Conservation (phyloP, 1,140 invertebrate species). For the Magallana gigas region DNA sequence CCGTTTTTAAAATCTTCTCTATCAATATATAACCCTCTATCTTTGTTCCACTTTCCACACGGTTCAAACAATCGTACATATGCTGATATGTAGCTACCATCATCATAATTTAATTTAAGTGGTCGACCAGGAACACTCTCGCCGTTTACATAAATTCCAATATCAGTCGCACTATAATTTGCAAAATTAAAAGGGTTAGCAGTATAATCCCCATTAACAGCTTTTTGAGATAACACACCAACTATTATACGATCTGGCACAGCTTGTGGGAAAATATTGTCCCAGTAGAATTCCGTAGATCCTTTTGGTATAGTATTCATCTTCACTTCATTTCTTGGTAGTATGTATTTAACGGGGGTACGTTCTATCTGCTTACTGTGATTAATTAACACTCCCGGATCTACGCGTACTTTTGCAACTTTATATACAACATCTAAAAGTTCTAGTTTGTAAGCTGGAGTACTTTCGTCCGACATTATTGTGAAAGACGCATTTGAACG, state of each 20-base stretch:
- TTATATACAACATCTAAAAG: conserved; percentile 48
- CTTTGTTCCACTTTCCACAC: conserved; percentile 49
- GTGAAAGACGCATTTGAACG: conserved; percentile 44
- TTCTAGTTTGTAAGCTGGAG: conserved; percentile 44
- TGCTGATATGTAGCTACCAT: conserved; percentile 16
- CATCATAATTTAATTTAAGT: conserved; percentile 10
- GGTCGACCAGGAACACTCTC: conserved; percentile 42
- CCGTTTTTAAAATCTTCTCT: conserved; percentile 36
- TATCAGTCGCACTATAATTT: conserved; percentile 24
- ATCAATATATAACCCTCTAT: conserved; percentile 36
- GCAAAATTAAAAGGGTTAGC: conserved; percentile 51
- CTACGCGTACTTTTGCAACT: conserved; percentile 47
- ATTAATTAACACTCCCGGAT: conserved; percentile 53
- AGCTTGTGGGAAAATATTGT: not conserved
- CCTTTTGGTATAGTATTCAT: conserved; percentile 44
- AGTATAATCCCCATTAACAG: conserved; percentile 52
- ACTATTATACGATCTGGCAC: conserved; percentile 39
- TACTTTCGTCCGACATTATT: conserved; percentile 41
- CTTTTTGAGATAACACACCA: conserved; percentile 42
- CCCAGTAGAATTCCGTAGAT: conserved; percentile 47
- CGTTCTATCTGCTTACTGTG: conserved; percentile 46
- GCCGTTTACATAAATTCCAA: conserved; percentile 45
- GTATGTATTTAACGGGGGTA: conserved; percentile 41
- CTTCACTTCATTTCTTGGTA: conserved; percentile 43
- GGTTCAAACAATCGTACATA: conserved; percentile 44